phyloP scores from a whole-genome alignment of 2,797 vertebrate genomes.

The Sphaeramia orbicularis region DNA sequence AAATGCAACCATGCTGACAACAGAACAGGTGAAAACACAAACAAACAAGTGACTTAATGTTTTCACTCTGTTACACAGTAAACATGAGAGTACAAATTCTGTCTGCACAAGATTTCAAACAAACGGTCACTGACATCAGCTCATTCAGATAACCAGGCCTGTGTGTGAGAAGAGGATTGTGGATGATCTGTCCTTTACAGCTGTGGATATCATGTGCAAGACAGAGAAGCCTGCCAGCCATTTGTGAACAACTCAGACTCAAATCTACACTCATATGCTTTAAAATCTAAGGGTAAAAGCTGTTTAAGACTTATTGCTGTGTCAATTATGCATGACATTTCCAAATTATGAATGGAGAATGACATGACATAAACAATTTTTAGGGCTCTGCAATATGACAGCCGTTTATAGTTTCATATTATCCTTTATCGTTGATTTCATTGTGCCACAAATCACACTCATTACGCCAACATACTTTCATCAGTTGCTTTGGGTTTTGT shows the following conservation, averaged over 20 bases:
- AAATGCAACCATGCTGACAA: neutral
- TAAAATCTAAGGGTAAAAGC: neutral
- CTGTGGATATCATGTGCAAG: neutral
- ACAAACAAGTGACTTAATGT: neutral
- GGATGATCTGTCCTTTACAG: neutral
- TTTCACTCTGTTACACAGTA: neutral
- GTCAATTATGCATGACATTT: neutral
- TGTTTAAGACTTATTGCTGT: neutral
- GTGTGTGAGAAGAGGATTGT: constrained; percentile 19
- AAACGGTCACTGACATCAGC: constrained; percentile 21
- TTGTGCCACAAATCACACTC: too few species aligned
- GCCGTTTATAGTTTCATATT: too few species aligned
- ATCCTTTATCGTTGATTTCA: too few species aligned
- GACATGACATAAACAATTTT: neutral
- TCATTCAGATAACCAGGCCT: constrained; percentile 56
- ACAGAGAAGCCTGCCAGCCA: neutral
- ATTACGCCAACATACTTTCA: too few species aligned
- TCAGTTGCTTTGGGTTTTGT: too few species aligned
- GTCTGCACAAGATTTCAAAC: neutral
- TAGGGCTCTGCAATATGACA: too few species aligned
- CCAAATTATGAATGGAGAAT: constrained; percentile 12
- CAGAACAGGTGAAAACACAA: too few species aligned
- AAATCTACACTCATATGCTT: neutral
- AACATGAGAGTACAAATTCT: neutral
- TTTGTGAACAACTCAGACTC: neutral